Conservation (phyloP, 2,113 vertebrate genomes). For the Notiomystis cincta region DNA sequence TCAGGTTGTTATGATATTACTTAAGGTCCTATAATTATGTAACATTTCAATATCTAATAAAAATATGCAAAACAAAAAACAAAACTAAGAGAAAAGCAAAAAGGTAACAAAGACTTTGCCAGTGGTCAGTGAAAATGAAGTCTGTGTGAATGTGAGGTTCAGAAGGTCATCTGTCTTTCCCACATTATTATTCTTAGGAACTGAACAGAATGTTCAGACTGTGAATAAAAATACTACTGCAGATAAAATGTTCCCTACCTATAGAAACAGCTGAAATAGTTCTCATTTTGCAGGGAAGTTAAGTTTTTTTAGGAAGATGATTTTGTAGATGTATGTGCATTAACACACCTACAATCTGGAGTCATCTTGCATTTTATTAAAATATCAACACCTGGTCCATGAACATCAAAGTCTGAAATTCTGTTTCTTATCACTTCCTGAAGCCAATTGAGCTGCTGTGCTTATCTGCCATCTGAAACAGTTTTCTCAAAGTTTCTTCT, state of each 20-base stretch:
- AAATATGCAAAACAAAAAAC: background rate
- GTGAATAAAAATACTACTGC: background rate
- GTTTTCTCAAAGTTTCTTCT: background rate
- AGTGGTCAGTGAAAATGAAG: background rate
- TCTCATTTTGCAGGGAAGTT: background rate
- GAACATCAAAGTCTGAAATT: background rate
- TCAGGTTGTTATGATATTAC: background rate
- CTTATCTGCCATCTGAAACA: background rate
- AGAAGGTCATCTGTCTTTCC: background rate
- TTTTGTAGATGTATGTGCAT: background rate
- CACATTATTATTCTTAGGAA: background rate
- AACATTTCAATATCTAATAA: background rate
- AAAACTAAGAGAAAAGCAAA: background rate
- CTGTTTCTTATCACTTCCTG: background rate
- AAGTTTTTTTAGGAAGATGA: background rate
- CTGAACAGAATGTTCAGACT: background rate
- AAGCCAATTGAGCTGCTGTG: background rate
- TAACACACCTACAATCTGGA: background rate
- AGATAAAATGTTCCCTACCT: background rate
- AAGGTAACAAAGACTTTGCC: background rate
- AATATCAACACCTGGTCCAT: background rate
- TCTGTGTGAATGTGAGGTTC: background rate
- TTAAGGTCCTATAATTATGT: background rate
- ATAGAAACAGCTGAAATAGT: background rate
- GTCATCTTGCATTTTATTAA: background rate